Base-by-base conservation (phyloP, 2,888 invertebrate species). In the Drosophila buzzatii region DNA sequence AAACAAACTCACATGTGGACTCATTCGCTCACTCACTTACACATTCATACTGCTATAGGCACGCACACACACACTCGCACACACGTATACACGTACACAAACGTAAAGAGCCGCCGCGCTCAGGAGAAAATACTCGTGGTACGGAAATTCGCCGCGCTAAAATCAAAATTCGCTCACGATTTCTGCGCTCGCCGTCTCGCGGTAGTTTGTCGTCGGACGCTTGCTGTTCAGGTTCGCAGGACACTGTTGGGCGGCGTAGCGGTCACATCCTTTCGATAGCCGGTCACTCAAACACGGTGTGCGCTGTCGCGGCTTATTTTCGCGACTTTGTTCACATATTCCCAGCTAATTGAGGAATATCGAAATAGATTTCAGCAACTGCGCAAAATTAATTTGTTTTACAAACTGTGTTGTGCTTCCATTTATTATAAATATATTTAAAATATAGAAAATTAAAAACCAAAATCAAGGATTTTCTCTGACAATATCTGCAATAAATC, bases 151-250 rank as follows among this genome's bases (percentile, higher is more conserved):
- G 90, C 90, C 89, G 90, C 80, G 85, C 82, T 84, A 85, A 90
- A 90, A 90, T 91, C 83, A 90, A 88, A 86, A 90, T 90, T 92
- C 91, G 90, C 87, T 89, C 87, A 90, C 85, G 82, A 68, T 83
- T 72, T 81, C 70, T 79, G 85, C 73, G 80, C 79, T 79, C 79
- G 87, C 82, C 76, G 70, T 53, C 69, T 79, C 88, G 91, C 91
- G 91, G 83, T 91, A 87, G 90, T 91, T 90, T 90, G 90, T 86
- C 84, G 88, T 85, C 85, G 86, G 85, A 80, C 90, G 85, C 83
- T 89, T 84, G 87, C 81, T 82, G 89, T 89, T 91, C 85, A 83
- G 89, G 91, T 91, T 91, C 89, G 85, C 84, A 85, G 86, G 82
- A 79, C 88, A 85, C 76, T 82, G 80, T 72, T 82, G 71, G 64